Evolutionary conservation across 1,140 invertebrate species (phyloP).

Genomic region (Vanessa atalanta): DNA sequence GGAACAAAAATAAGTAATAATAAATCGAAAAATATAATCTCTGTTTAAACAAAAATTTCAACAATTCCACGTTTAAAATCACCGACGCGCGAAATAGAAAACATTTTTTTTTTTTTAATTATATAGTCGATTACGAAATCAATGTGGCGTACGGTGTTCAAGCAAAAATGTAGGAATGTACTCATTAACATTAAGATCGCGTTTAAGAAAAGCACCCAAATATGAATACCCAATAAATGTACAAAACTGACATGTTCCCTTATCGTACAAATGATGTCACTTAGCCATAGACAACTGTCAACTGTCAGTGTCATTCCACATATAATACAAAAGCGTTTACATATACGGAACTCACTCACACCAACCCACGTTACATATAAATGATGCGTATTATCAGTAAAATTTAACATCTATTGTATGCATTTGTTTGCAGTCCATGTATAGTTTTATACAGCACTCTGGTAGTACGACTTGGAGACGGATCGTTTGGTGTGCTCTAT

Average conservation of each 20-base stretch:
- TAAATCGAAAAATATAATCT: conserved; percentile 79
- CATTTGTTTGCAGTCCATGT: conserved; percentile 62
- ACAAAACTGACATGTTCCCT: conserved; percentile 34
- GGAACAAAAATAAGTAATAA: conserved; percentile 68
- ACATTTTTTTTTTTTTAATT: conserved; percentile 33
- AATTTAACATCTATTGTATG: conserved; percentile 68
- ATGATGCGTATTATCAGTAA: conserved; percentile 67
- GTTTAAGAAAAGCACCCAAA: conserved; percentile 61
- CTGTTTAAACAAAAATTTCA: conserved; percentile 58
- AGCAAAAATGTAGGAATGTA: conserved; percentile 63
- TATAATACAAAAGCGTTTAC: conserved; percentile 70
- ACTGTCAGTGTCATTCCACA: conserved; percentile 48
- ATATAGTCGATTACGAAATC: conserved; percentile 20
- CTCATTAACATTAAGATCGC: conserved; percentile 37
- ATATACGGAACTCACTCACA: conserved; percentile 66
- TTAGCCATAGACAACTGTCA: conserved; percentile 46
- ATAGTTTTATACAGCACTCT: conserved; percentile 49
- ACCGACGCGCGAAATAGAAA: conserved; percentile 37
- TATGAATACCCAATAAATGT: conserved; percentile 25
- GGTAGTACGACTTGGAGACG: conserved; percentile 44
- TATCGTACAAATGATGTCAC: conserved; percentile 26
- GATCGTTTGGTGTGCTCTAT: conserved; percentile 51
- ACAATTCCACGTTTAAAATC: conserved; percentile 65
- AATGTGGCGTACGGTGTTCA: conserved; percentile 30
- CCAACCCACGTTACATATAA: conserved; percentile 59